A percentile compares a stretch with the other conserved stretches of the same genome.
These are phyloP conservation scores for Pluvianellus socialis DNA, from an alignment of 2,113 vertebrate genomes.

Conservation along the genomic window DNA sequence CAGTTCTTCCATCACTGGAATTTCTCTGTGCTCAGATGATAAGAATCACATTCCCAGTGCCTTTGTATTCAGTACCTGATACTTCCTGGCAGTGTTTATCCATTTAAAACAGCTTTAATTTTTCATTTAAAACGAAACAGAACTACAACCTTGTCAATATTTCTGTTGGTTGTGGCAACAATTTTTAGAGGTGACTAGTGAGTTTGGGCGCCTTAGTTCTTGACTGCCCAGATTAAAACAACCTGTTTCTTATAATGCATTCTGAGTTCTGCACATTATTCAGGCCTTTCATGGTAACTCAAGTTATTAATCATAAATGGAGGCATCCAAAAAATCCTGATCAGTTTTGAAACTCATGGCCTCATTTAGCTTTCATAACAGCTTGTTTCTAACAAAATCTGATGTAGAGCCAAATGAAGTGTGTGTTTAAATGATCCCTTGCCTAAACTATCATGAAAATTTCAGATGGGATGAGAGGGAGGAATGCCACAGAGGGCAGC, in stretches of 20 bases:
- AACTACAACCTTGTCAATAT: neutral
- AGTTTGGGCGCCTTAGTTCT: neutral
- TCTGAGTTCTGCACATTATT: neutral
- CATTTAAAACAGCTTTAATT: conserved; percentile 31
- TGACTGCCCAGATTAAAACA: neutral
- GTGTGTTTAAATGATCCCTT: conserved; percentile 66
- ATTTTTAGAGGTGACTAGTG: conserved; percentile 11
- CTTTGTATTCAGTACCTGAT: conserved; percentile 9
- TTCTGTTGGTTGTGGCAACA: neutral
- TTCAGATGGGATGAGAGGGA: conserved; percentile 64
- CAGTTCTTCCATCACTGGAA: neutral
- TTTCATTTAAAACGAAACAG: conserved; percentile 18
- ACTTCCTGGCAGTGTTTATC: conserved; percentile 30
- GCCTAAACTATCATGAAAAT: conserved; percentile 60
- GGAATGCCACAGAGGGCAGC: conserved; percentile 44
- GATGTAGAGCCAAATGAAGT: conserved; percentile 52
- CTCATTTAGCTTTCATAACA: conserved; percentile 62
- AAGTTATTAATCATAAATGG: conserved; percentile 56
- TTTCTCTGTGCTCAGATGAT: neutral
- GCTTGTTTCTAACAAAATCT: conserved; percentile 61
- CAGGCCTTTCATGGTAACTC: neutral
- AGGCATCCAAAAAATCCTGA: conserved; percentile 45
- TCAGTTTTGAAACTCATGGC: conserved; percentile 58
- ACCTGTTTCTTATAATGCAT: neutral
- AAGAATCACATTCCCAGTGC: neutral